Evolutionary conservation across 1,140 invertebrate species (phyloP).

Genomic region (Micrasema minimum): DNA sequence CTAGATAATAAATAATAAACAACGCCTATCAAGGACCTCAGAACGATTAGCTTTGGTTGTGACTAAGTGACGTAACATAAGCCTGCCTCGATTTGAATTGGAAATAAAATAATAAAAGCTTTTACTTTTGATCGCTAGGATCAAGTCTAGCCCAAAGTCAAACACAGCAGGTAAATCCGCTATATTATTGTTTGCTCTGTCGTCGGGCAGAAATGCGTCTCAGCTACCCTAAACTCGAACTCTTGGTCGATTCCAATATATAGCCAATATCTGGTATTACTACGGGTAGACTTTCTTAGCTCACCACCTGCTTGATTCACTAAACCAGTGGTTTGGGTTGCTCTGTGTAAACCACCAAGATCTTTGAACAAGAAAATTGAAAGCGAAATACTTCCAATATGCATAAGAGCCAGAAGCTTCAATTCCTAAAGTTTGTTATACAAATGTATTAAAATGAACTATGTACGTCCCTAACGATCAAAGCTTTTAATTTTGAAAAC

Average conservation of each 20-base stretch:
- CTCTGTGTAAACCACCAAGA: conserved; percentile 29
- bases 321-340: conserved; percentile 10
- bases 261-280: conserved; percentile 48
- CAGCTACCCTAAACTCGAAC: not conserved
- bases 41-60: conserved; percentile 33
- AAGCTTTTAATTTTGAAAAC: too few species aligned
- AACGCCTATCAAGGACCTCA: conserved; percentile 35
- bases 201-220: conserved; percentile 31
- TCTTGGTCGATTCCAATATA: conserved; percentile 51
- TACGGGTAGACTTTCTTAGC: conserved; percentile 8
- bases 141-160: conserved; percentile 49
- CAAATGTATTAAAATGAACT: not conserved
- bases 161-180: conserved; percentile 44
- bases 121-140: conserved; percentile 46
- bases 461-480: too few species aligned
- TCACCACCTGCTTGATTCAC: conserved; percentile 33
- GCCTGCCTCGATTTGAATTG: conserved; percentile 12
- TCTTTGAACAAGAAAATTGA: conserved; percentile 26
- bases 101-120: conserved; percentile 48
- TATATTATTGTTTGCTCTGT: conserved; percentile 52
- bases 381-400: conserved; percentile 42
- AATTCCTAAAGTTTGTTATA: conserved; percentile 33
- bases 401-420: conserved; percentile 31
- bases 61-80: conserved; percentile 13
- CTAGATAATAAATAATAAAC: conserved; percentile 50